phyloP scores from a whole-genome alignment of 1,140 invertebrate species.

The Drosophila dunni region DNA sequence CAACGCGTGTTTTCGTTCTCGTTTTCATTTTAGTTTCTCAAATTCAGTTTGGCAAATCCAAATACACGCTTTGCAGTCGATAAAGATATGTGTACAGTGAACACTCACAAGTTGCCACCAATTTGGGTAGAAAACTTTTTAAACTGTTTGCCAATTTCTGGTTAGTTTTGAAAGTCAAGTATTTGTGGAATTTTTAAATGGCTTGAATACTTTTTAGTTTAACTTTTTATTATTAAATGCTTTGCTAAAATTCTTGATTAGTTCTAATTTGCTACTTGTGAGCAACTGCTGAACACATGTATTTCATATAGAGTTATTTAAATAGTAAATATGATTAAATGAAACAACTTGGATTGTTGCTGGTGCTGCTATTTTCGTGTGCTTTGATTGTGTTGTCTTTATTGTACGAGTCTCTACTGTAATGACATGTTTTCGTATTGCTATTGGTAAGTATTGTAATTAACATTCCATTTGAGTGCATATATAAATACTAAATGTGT shows the following conservation, averaged over 20 bases:
- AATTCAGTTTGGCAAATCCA: not conserved
- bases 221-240: not conserved
- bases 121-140: not conserved
- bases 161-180: too few relatives aligned
- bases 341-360: constrained; percentile 52
- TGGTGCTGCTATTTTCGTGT: constrained; percentile 44
- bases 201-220: not conserved
- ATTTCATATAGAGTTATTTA: not conserved
- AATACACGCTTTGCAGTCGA: not conserved
- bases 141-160: too few relatives aligned
- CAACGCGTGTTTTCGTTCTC: not conserved
- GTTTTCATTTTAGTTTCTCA: not conserved
- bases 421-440: constrained; percentile 58
- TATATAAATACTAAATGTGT: constrained; percentile 26
- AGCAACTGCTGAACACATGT: not conserved
- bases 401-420: constrained; percentile 60
- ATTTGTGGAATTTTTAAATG: too few relatives aligned
- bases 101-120: not conserved
- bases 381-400: constrained; percentile 66
- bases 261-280: not conserved
- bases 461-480: constrained; percentile 47
- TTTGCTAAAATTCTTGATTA: not conserved
- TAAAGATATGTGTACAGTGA: not conserved
- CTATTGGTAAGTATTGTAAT: constrained; percentile 42
- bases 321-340: constrained; percentile 28